phyloP scores from a whole-genome alignment of 2,113 vertebrate species.

The Apistogramma diplotaenia region DNA sequence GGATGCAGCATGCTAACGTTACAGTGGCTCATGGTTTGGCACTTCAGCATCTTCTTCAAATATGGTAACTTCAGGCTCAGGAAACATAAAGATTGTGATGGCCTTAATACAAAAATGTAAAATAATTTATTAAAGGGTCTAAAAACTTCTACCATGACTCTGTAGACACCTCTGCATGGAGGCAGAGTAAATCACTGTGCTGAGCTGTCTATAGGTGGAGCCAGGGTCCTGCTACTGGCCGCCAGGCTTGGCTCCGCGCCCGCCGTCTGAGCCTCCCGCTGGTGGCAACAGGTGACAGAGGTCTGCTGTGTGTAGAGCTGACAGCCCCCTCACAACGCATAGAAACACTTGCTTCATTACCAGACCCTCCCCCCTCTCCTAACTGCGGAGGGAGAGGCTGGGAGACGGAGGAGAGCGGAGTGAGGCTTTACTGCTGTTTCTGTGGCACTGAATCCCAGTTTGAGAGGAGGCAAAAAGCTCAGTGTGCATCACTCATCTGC shows the following conservation, averaged over 20 bases:
- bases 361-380: background rate
- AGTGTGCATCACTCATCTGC: conserved; percentile 79
- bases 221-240: conserved; percentile 44
- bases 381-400: background rate
- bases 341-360: conserved; percentile 74
- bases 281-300: conserved; percentile 77
- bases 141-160: background rate
- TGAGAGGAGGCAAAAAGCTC: conserved; percentile 60
- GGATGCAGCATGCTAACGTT: background rate
- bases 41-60: background rate
- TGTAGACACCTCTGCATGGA: conserved; percentile 27
- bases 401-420: conserved; percentile 38
- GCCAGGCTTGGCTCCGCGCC: conserved; percentile 57
- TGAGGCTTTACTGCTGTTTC: conserved; percentile 61
- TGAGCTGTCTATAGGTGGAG: conserved; percentile 59
- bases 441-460: conserved; percentile 43
- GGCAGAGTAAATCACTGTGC: conserved; percentile 40
- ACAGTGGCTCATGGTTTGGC: background rate
- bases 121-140: background rate
- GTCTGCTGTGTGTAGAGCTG: conserved; percentile 69
- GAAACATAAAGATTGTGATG: fast-evolving
- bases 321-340: conserved; percentile 47
- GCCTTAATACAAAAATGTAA: background rate
- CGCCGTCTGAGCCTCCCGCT: conserved; percentile 52
- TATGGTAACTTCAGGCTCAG: background rate